Evolutionary conservation across 2,113 vertebrate species (phyloP), one percentile per base, ranked within the genome.

Genomic region (Sialia sialis): DNA sequence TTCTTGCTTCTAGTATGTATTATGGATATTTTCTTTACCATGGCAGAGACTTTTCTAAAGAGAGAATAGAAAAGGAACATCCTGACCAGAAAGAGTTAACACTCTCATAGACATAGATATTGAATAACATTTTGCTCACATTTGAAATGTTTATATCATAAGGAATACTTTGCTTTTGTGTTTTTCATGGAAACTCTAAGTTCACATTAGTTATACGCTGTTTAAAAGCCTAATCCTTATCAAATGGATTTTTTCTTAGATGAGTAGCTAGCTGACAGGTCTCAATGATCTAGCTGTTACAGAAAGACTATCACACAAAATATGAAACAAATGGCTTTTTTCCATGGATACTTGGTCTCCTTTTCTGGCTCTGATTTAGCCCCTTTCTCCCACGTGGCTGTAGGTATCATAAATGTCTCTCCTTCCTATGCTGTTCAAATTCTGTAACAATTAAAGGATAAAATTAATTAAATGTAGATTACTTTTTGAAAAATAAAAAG

Each of bases 381-480:
- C 46, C 58, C 44, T 84, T 86, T 72, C 8, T 29, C 21, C 27
- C 19, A 52, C n/a, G 63, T 27, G 15, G 6, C 60, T 60, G 21
- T 34, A 76, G 63, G 58, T 95, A 20, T n/a, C 7, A 0, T 73
- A 74, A 62, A 46, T 23, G 22, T 79, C 41, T 89, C 18, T 87
- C 20, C 44, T 74, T 82, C 63, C 29, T 81, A 48, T 21, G 58
- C 81, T 87, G 54, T 70, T 96, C 55, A 84, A 96, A 88, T 93
- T 91, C 55, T 49, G 18, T 87, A 97, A 93, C 79, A 93, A 88
- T 80, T 94, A 96, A 95, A 91, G 97, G 64, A 87, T 93, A 89
- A 97, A 94, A 95, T 90, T 94, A 97, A 96, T 96, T 88, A 97
- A 94, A 96, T 94, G 69, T 75, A 95, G 91, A 91, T 96, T 87